Conservation (phyloP, 2,888 invertebrate genomes). For the Colletes collaris region DNA sequence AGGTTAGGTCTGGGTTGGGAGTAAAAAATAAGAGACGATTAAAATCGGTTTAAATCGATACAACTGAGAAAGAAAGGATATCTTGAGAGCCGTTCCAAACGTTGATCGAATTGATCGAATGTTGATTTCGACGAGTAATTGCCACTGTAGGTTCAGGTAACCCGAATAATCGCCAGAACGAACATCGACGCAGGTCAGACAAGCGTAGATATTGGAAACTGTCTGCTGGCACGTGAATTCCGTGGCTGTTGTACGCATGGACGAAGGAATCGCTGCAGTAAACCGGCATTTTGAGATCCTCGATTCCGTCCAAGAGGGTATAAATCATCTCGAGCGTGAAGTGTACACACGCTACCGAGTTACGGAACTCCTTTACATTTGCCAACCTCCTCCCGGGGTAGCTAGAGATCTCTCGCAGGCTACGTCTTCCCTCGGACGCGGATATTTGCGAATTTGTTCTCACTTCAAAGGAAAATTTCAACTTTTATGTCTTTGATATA, state of each 20-base stretch:
- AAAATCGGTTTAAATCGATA: too few relatives aligned
- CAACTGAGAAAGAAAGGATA: too few relatives aligned
- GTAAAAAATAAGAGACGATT: too few relatives aligned
- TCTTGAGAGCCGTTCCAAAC: too few relatives aligned
- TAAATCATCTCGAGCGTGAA: constrained; percentile 66
- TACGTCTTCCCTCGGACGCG: constrained; percentile 14
- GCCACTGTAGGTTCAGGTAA: constrained; percentile 20
- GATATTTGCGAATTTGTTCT: constrained; percentile 38
- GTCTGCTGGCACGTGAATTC: constrained; percentile 30
- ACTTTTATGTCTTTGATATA: too few relatives aligned
- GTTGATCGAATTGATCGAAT: not conserved
- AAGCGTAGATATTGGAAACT: constrained; percentile 32
- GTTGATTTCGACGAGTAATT: constrained; percentile 19
- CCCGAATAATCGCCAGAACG: constrained; percentile 33
- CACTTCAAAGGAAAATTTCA: constrained; percentile 30
- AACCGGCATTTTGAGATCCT: constrained; percentile 48
- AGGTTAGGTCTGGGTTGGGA: too few relatives aligned
- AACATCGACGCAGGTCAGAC: constrained; percentile 20
- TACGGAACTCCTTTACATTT: constrained; percentile 47
- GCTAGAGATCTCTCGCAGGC: constrained; percentile 10
- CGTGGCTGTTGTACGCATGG: constrained; percentile 37
- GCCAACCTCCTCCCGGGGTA: constrained; percentile 22
- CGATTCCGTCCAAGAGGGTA: constrained; percentile 52
- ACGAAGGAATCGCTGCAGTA: constrained; percentile 42
- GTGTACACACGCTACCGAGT: constrained; percentile 59